Evolutionary conservation across 2,113 vertebrate genomes (phyloP), one percentile per base, ranked within the genome.

Genomic region (Plectropomus leopardus): DNA sequence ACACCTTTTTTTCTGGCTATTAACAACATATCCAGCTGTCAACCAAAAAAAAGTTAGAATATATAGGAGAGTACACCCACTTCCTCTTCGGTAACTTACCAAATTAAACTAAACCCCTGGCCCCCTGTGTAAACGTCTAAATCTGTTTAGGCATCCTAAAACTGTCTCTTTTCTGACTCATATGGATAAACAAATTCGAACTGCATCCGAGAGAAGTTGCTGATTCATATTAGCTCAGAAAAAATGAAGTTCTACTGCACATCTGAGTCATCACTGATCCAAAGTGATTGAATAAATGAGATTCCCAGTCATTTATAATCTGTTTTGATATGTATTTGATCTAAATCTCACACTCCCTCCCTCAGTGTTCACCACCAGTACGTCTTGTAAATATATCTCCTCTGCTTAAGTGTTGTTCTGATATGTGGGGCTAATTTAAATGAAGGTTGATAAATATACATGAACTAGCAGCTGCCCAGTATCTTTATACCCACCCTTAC

Each of bases 371-470:
- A 36, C 28, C n/a, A 47, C 9, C 54, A 23, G 30, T 24, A 23
- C 24, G 19, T 24, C 32, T 70, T 65, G 15, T 60, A 65, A 54
- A 63, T 51, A 5, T 45, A 36, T 63, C 72, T 57, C 24, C 32
- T 61, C 32, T 72, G 47, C 24, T 81, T 40, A 26, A 67, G 47
- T 34, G 60, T 9, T 59, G 48, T 42, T 42, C 45, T 63, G 42
- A 76, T 74, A 61, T 70, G 66, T 72, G 61, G 60, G 23, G n/a
- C 24, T 64, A 26, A 61, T 87, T 47, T 64, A 66, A 76, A 78
- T 76, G 42, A 71, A 44, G 10, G 24, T 30, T 63, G 15, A 73
- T 61, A 24, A 51, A 82, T 51, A 65, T 26, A 70, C 58, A 63
- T 55, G 55, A 63, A 51, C 32, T 5, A 54, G 47, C 47, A 21